Percentiles rank a stretch among this genome's conserved stretches.
Conservation (phyloP, 2,797 vertebrate genomes). For the Cossypha niveicapilla region DNA sequence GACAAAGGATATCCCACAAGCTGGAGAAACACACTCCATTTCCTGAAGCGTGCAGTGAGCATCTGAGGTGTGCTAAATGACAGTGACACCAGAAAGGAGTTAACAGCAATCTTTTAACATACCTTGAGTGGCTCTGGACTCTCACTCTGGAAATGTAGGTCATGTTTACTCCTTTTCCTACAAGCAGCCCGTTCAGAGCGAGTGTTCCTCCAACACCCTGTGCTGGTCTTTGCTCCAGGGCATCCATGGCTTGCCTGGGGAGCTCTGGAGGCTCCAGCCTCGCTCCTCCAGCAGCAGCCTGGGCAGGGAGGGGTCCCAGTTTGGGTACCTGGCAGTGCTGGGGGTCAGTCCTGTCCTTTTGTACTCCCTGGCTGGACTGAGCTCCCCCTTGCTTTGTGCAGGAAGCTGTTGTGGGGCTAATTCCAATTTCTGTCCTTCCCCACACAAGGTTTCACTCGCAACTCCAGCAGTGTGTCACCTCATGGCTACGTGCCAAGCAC, state of each 20-base stretch:
- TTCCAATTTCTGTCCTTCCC: not conserved
- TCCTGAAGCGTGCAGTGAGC: not conserved
- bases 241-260: not conserved
- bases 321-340: not conserved
- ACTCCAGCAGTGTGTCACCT: slow-evolving; percentile 94
- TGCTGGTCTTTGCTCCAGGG: not conserved
- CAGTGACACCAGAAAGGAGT: not conserved
- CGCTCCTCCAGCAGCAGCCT: not conserved
- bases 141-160: slow-evolving; percentile 10
- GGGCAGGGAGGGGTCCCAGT: not conserved
- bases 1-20: not conserved
- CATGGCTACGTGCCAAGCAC: slow-evolving; percentile 96
- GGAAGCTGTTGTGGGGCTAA: not conserved
- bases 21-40: not conserved
- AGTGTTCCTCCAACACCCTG: not conserved
- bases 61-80: not conserved
- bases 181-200: not conserved
- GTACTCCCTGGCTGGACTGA: accelerated
- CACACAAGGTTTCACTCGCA: slow-evolving; percentile 89
- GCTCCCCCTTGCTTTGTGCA: not conserved
- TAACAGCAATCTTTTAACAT: not conserved
- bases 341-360: not conserved
- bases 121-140: not conserved
- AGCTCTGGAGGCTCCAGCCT: not conserved
- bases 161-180: not conserved